Base-by-base conservation (phyloP, 2,888 invertebrate genomes). In the Lamproptera curius region DNA sequence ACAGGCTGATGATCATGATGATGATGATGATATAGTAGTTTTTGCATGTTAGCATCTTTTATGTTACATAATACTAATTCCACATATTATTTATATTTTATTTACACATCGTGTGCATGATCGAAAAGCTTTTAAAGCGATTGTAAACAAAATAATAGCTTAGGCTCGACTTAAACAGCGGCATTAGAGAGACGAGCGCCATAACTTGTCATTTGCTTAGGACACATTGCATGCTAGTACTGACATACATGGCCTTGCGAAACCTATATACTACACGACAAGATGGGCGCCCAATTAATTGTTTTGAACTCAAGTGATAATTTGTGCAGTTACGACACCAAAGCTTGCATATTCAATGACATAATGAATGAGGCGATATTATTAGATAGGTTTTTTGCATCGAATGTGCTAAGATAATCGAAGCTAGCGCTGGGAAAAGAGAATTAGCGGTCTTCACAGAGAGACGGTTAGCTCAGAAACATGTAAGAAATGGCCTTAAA, bases 211-310 rank as follows among this genome's bases (percentile, higher is more conserved):
- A 9, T 28, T 10, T 28, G 9, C 28, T 28, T 2, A 28, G 9
- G 28, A 28, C 9, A 28, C 10, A 10, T n/a, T 6, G n/a, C 9
- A 28, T 28, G 28, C 28, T 8, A 10, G 9, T 44, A 37, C 16
- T 44, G 44, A 45, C 28, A 28, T 28, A 28, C 28, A 10, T 28
- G 28, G 9, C n/a, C 10, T 28, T 28, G 28, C 28, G n/a, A 28
- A 6, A 28, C 10, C n/a, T 2, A 28, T 28, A 28, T 28, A n/a
- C 28, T 6, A 28, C 10, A n/a, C 28, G 28, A 28, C 28, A 28
- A 28, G 28, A 28, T 28, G 28, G 28, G 6, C 28, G n/a, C 28
- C 6, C 28, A 6, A 28, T 28, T 28, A 28, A 28, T 28, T 28
- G 9, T 28, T 28, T 28, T 9, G 6, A 10, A 28, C 28, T 2